Conservation (phyloP, 2,888 invertebrate genomes). For the Acholoe squamosa region DNA sequence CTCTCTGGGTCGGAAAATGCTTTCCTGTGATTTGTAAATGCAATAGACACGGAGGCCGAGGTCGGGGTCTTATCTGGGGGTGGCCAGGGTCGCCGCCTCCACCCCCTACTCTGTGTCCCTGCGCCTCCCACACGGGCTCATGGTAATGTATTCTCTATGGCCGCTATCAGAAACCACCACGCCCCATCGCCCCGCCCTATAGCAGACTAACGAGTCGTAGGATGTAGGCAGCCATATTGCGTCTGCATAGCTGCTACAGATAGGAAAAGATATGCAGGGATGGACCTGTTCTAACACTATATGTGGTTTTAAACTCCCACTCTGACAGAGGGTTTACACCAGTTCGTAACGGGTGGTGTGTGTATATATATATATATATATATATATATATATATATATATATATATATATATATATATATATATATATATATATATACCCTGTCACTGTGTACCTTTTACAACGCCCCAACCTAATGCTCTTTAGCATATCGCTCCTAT, state of each 20-base stretch:
- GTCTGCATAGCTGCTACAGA: neutral
- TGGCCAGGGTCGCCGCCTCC: neutral
- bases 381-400: too few species aligned
- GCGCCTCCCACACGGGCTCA: neutral
- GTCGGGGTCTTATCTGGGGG: conserved; percentile 39
- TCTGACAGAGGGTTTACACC: too few species aligned
- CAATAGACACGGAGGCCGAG: conserved; percentile 49
- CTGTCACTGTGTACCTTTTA: too few species aligned
- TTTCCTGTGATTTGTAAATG: conserved; percentile 65
- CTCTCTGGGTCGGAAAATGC: conserved; percentile 55
- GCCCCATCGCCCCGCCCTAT: conserved; percentile 36
- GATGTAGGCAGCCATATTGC: neutral
- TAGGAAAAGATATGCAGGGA: too few species aligned
- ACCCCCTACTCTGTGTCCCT: neutral
- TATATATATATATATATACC: too few species aligned
- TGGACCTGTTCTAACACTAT: too few species aligned
- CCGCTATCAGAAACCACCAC: conserved; percentile 34
- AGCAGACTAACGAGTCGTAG: neutral
- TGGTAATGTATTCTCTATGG: conserved; percentile 43
- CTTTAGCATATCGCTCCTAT: too few species aligned
- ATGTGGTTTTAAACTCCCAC: too few species aligned
- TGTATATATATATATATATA: too few species aligned
- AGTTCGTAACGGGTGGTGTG: too few species aligned
- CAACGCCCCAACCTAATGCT: too few species aligned
- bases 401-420: too few species aligned